Evolutionary conservation across 2,888 invertebrate genomes (phyloP).

Genomic region (Torymus aiolomorphi): DNA sequence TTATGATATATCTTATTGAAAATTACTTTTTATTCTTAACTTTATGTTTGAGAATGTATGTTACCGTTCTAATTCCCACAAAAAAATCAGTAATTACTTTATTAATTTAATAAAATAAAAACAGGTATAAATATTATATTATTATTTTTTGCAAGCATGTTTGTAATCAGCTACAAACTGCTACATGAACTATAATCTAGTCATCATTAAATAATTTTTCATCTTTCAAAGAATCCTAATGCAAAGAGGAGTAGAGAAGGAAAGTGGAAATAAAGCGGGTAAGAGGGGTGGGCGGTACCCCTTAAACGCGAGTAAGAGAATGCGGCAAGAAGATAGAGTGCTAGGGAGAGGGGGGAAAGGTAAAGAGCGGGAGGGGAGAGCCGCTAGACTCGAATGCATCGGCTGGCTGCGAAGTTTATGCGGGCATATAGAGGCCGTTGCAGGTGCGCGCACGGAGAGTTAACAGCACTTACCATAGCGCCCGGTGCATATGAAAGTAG

Average conservation of each 20-base stretch:
- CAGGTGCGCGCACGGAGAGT: conserved; percentile 63
- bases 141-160: too few species aligned
- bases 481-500: conserved; percentile 61
- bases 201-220: too few species aligned
- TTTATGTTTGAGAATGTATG: too few species aligned
- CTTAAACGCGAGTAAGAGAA: neutral
- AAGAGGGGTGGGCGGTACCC: neutral
- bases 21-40: too few species aligned
- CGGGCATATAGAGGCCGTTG: conserved; percentile 48
- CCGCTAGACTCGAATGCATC: conserved; percentile 6
- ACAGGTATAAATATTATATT: too few species aligned
- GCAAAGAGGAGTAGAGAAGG: neutral
- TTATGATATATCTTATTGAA: too few species aligned
- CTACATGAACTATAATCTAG: too few species aligned
- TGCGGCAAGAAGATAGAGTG: neutral
- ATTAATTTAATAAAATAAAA: too few species aligned
- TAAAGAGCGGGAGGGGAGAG: neutral
- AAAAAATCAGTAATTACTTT: too few species aligned
- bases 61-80: too few species aligned
- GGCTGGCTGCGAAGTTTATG: conserved; percentile 53
- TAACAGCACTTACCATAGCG: conserved; percentile 64
- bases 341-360: neutral
- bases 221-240: too few species aligned
- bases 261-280: neutral
- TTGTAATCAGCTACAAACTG: too few species aligned